Evolutionary conservation across 2,113 vertebrate genomes (phyloP).

Genomic region (Castor canadensis): DNA sequence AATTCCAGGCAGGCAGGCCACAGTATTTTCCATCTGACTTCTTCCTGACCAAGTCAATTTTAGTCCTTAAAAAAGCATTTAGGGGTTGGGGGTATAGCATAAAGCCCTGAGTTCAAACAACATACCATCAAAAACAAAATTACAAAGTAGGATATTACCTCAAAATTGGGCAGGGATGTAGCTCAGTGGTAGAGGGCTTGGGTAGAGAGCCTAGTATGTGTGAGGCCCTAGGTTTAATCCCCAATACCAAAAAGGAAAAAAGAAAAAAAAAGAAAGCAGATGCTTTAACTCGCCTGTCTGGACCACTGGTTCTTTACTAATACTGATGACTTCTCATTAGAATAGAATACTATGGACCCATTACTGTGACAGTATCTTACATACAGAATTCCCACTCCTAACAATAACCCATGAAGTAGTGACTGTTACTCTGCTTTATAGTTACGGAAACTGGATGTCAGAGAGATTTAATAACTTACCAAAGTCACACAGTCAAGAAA

Average conservation of each 20-base stretch:
- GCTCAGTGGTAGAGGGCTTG: no score
- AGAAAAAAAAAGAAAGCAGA: background rate
- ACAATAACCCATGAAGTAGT: background rate
- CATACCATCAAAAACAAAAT: no score
- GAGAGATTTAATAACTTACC: background rate
- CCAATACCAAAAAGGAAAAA: background rate
- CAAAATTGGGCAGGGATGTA: no score
- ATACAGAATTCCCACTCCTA: background rate
- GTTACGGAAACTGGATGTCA: background rate
- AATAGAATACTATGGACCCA: background rate
- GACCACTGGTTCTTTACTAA: background rate
- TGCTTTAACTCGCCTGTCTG: background rate
- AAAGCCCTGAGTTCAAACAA: no score
- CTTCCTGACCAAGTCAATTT: background rate
- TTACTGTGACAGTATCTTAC: background rate
- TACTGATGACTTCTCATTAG: background rate
- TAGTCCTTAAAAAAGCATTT: background rate
- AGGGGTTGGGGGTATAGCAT: no score
- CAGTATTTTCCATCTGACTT: background rate
- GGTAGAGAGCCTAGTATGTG: no score
- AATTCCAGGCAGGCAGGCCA: constrained; percentile 37
- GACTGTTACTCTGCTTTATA: background rate
- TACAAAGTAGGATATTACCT: no score
- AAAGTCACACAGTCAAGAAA: background rate
- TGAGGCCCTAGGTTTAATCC: no score